These are phyloP conservation scores for Cyclargus thomasi DNA, from an alignment of 1,140 invertebrate genomes.

Conservation along the genomic window DNA sequence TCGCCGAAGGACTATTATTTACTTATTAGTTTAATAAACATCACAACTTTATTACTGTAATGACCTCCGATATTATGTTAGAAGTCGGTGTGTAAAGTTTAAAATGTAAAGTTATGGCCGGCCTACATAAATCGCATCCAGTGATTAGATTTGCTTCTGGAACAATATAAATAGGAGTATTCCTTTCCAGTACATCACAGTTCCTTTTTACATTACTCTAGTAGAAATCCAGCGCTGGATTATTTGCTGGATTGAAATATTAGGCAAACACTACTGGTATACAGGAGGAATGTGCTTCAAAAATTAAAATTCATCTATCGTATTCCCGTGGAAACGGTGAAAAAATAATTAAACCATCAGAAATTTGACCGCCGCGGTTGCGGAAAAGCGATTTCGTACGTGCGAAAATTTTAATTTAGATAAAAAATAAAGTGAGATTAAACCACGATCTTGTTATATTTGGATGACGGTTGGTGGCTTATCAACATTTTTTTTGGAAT, in stretches of 20 bases:
- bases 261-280: no score
- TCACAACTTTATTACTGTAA: background rate
- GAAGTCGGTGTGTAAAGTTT: background rate
- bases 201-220: no score
- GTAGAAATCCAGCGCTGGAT: no score
- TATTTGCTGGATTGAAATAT: no score
- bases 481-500: background rate
- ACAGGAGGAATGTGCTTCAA: background rate
- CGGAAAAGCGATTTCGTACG: background rate
- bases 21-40: background rate
- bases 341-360: background rate
- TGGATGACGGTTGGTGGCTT: no score
- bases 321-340: background rate
- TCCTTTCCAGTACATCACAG: no score
- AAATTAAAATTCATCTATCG: background rate
- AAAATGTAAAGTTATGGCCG: background rate
- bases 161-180: no score
- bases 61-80: background rate
- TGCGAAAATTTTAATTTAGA: constrained; percentile 1
- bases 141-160: no score
- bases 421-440: background rate
- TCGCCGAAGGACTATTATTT: background rate
- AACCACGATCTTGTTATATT: background rate
- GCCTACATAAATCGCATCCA: no score
- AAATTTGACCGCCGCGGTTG: background rate